Evolutionary conservation across 2,888 invertebrate genomes (phyloP).

Genomic region (Oligia latruncula): DNA sequence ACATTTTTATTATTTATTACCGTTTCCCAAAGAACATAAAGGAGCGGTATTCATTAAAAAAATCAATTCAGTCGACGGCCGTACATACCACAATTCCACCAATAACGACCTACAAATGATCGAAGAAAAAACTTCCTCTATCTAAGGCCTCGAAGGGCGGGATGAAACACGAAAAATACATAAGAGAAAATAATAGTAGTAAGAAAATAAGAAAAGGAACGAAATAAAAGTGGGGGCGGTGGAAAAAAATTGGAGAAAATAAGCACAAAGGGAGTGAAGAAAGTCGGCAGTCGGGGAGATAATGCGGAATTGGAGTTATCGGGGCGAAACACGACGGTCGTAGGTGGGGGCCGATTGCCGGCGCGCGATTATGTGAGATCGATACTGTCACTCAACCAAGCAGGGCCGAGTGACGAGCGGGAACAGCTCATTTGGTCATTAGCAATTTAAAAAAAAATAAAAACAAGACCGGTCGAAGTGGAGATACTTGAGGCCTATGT

Average conservation of each 20-base stretch:
- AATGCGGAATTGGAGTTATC: conserved; percentile 90
- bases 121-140: conserved; percentile 83
- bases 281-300: conserved; percentile 86
- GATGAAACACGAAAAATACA: conserved; percentile 88
- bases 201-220: conserved; percentile 85
- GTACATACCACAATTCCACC: conserved; percentile 86
- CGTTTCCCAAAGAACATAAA: conserved; percentile 77
- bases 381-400: conserved; percentile 87
- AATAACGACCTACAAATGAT: conserved; percentile 88
- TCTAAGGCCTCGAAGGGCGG: conserved; percentile 73
- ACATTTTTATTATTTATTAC: conserved; percentile 81
- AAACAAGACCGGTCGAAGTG: not conserved
- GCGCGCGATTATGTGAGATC: conserved; percentile 87
- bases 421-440: conserved; percentile 32
- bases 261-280: conserved; percentile 89
- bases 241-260: conserved; percentile 88
- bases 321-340: conserved; percentile 84
- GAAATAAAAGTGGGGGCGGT: conserved; percentile 87
- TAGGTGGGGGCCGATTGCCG: conserved; percentile 83
- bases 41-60: conserved; percentile 85
- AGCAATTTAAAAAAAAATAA: not conserved
- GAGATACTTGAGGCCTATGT: not conserved
- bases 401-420: conserved; percentile 60
- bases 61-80: conserved; percentile 78
- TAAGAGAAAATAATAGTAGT: conserved; percentile 89